Conservation (phyloP, 2,797 vertebrate species). For the Eulemur albifrons region DNA sequence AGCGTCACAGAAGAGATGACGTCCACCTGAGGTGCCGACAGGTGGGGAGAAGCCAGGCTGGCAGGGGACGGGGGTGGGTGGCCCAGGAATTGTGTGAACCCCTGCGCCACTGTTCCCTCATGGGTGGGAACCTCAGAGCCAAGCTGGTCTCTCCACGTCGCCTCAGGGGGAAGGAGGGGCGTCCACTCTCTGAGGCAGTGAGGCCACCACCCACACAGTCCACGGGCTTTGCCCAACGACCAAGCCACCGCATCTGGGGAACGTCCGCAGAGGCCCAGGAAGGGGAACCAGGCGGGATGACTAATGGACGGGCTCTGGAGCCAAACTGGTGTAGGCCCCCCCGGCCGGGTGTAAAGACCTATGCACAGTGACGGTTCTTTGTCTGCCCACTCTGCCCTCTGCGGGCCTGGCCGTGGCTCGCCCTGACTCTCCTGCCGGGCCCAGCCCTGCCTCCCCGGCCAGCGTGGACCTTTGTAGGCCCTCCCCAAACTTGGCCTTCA, state of each 20-base stretch:
- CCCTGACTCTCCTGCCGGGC: background rate
- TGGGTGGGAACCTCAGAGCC: background rate
- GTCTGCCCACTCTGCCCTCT: background rate
- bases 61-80: background rate
- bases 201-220: background rate
- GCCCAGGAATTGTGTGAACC: background rate
- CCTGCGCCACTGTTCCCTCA: background rate
- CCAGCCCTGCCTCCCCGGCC: background rate
- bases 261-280: background rate
- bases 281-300: background rate
- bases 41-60: background rate
- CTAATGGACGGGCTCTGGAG: background rate
- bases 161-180: background rate
- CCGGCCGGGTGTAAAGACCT: background rate
- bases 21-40: background rate
- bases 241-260: background rate
- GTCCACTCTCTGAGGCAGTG: background rate
- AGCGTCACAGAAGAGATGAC: background rate
- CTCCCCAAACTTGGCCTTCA: background rate
- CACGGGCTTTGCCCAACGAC: background rate
- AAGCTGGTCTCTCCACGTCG: background rate
- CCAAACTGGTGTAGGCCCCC: background rate
- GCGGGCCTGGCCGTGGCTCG: background rate
- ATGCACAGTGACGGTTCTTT: rapidly evolving
- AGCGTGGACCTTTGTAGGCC: background rate